Conservation (phyloP, 2,113 vertebrate species). For the Ophthalmolycus amberensis region DNA sequence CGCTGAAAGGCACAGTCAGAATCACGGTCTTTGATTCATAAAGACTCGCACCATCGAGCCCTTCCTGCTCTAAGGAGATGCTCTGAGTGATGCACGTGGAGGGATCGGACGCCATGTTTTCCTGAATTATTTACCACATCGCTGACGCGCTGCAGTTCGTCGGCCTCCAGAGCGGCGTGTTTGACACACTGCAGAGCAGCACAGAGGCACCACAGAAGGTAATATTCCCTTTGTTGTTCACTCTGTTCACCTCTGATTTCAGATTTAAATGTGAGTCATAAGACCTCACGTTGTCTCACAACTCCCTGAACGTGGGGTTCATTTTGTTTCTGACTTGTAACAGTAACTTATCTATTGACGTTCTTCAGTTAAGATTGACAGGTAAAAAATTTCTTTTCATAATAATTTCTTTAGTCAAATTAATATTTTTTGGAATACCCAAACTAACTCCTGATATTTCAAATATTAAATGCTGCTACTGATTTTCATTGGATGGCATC, state of each 20-base stretch:
- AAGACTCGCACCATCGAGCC: background rate
- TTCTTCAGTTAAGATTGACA: constrained; percentile 3
- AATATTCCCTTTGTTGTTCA: background rate
- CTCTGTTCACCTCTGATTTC: constrained; percentile 17
- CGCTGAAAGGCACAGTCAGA: background rate
- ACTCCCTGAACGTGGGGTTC: background rate
- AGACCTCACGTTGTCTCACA: background rate
- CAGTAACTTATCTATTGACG: background rate
- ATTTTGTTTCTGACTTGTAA: background rate
- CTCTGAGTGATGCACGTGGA: constrained; percentile 16
- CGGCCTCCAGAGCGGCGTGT: background rate
- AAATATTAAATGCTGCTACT: background rate
- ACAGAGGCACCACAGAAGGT: background rate
- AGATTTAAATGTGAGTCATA: background rate
- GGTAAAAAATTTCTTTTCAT: background rate
- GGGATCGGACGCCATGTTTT: constrained; percentile 29
- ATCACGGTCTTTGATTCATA: background rate
- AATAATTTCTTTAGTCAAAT: background rate
- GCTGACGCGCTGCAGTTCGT: constrained; percentile 12
- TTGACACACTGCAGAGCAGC: constrained; percentile 25
- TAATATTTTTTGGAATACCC: background rate
- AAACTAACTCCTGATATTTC: background rate
- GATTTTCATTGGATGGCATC: background rate
- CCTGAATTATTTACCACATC: constrained; percentile 55
- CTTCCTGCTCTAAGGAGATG: constrained; percentile 4